Conservation (phyloP, 1,140 invertebrate genomes). For the Panulirus ornatus region DNA sequence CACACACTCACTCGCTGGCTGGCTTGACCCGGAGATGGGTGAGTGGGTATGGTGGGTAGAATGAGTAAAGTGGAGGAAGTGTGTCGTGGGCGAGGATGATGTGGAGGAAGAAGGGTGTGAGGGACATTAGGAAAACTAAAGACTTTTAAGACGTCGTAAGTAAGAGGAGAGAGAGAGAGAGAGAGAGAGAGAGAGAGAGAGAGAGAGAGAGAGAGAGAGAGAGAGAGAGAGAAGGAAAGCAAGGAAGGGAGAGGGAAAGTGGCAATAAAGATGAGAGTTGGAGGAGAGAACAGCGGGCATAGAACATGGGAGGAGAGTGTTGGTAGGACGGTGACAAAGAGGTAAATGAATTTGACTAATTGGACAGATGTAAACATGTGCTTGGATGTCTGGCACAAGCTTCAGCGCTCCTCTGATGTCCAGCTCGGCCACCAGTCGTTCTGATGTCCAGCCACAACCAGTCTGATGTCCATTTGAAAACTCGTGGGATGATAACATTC, state of each 20-base stretch:
- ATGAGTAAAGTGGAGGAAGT: background rate
- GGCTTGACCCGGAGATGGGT: no score
- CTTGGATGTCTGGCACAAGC: no score
- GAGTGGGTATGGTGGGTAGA: background rate
- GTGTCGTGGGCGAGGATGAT: conserved; percentile 3
- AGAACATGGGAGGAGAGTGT: background rate
- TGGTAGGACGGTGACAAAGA: background rate
- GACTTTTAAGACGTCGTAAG: no score
- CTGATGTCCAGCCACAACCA: no score
- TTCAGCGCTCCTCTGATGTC: no score
- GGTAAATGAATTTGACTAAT: background rate
- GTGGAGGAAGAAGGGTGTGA: background rate
- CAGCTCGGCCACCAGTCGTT: no score
- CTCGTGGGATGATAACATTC: no score
- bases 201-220: background rate
- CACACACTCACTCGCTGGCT: no score
- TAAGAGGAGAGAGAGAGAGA: background rate
- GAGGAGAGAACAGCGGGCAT: background rate
- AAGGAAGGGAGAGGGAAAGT: background rate
- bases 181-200: background rate
- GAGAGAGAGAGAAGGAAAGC: background rate
- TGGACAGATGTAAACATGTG: no score
- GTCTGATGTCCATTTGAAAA: no score
- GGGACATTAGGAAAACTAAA: no score
- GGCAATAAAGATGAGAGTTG: background rate